Evolutionary conservation across 1,140 invertebrate genomes (phyloP).

Genomic region (Diorhabda sublineata): DNA sequence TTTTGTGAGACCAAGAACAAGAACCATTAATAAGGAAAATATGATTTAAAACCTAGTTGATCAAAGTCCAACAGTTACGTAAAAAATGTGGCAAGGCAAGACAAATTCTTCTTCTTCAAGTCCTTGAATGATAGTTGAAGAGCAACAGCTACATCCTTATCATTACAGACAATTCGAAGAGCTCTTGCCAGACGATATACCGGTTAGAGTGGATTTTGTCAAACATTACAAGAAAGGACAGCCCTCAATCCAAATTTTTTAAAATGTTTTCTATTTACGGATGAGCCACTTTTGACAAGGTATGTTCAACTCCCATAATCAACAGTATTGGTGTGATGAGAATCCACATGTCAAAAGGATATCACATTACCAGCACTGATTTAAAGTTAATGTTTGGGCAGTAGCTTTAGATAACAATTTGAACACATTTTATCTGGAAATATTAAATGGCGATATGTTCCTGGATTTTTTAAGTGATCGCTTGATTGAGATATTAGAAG

Average conservation of each 20-base stretch:
- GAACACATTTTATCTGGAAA: neutral
- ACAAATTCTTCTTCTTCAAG: neutral
- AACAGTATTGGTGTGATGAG: neutral
- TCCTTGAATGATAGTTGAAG: neutral
- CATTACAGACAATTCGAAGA: neutral
- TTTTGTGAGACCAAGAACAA: neutral
- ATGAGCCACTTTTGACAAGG: neutral
- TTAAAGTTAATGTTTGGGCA: neutral
- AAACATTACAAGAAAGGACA: too few relatives aligned
- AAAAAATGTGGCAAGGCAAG: neutral
- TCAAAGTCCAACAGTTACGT: neutral
- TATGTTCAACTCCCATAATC: neutral
- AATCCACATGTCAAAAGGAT: neutral
- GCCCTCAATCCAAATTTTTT: neutral
- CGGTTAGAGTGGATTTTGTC: neutral
- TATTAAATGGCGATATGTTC: too few relatives aligned
- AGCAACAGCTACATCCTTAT: neutral
- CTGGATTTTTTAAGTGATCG: too few relatives aligned
- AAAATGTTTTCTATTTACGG: neutral
- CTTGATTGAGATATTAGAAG: too few relatives aligned
- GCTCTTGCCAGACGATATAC: neutral
- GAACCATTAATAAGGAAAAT: neutral
- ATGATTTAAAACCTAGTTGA: neutral
- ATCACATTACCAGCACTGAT: neutral
- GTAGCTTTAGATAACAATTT: neutral